Base-by-base conservation (phyloP, 2,888 invertebrate species). In the Ophion ellenae region DNA sequence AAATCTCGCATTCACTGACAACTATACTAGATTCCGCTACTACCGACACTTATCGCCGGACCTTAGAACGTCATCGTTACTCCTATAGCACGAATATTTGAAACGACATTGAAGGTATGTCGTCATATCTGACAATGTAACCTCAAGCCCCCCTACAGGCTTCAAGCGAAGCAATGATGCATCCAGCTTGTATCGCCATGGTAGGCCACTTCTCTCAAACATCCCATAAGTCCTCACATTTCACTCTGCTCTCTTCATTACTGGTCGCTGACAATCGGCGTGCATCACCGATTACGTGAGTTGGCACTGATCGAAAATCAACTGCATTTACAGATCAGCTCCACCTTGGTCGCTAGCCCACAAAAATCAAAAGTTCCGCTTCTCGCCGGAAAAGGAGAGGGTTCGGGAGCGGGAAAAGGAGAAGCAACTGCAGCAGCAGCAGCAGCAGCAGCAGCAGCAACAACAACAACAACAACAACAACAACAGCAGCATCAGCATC, bases 321-420 rank as follows among this genome's bases (percentile, higher is more conserved):
- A 20, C 57, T 14, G 7, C 69, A 32, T 67, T 84, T 80, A 40
- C 88, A 95, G 95, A 90, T 95, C 95, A 1, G 95, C 95, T 61
- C 95, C 95, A n/a, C 95, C 95, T 2, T 96, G 95, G 95, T 92
- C 94, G 76, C 94, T 94, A 88, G 84, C 92, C 10, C 91, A 92
- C 76, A 90, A 92, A 66, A 92, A 91, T 69, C 93, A 93, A 80
- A 94, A 94, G 86, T 94, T 94, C 89, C 92, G 93, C 4, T 93
- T 93, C 76, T 94, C 94, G 0, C 94, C 94, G 4, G 94, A 94
- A 17, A 93, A 93, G 67, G 94, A 94, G 45, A 91, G 90, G 77
- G 87, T 89, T 3, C 91, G 91, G 7, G 92, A 92, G 63, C 90
- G 89, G 17, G 85, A 87, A n/a, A 92, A 91, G n/a, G 90, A 91